Base-by-base conservation (phyloP, 2,797 vertebrate genomes). In the Streptopelia turtur region DNA sequence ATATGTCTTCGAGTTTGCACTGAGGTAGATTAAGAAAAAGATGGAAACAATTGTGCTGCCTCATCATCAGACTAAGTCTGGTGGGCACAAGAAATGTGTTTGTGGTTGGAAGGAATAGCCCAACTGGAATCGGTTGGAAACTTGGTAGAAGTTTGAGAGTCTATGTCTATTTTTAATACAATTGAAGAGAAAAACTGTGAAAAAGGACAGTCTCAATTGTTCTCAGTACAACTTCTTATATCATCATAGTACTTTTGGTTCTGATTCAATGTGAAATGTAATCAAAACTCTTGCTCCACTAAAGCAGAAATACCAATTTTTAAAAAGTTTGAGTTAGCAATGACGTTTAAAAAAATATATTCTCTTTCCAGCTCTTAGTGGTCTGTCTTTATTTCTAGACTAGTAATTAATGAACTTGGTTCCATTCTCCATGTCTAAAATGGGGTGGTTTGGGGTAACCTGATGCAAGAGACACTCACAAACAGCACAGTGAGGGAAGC, bases 1-100 rank as follows among this genome's bases (percentile, higher is more conserved):
- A 25, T 56, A 1, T 33, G 35, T 25, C 37, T 57, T 28, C 14
- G 28, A 78, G 25, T 65, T 55, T 60, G 14, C 10, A 60, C 8
- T 47, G 5, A 74, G 7, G 24, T 45, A 45, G 5, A 39, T 57
- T 55, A 77, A 72, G 31, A n/a, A 60, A 60, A 49, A 60, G 35
- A 49, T 6, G 1, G 14, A 35, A 39, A 45, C 5, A 64, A 20
- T 50, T 50, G 10, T 37, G 4, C 11, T 61, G 6, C 13, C 8
- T 64, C 16, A 10, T 53, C 4, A 25, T 49, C 45, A n/a, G 24
- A 59, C n/a, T 41, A 84, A 50, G 4, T n/a, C 33, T 16, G 5
- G 3, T 41, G 35, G 5, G 11, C 45, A 30, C 13, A 93, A 65
- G 22, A 61, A 18, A 52, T 13, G 2, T 0, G 0, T 20, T 49